Evolutionary conservation across 1,140 invertebrate genomes (phyloP).

Genomic region (Pinna nobilis): DNA sequence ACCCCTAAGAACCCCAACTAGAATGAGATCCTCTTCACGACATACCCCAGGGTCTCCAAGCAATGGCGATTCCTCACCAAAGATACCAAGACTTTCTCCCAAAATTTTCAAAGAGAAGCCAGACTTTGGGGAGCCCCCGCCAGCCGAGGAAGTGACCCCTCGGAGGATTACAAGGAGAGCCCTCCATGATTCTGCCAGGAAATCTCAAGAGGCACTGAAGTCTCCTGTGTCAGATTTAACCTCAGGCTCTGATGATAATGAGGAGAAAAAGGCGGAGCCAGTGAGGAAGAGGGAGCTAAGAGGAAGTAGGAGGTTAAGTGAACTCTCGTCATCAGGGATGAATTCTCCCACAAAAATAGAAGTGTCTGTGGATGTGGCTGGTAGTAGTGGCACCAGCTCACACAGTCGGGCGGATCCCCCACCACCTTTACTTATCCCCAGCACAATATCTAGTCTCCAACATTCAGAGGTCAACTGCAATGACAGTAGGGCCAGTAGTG

Average conservation of each 20-base stretch:
- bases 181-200: slow-evolving; percentile 25
- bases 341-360: slow-evolving; percentile 7
- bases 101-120: slow-evolving; percentile 38
- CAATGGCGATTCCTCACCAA: slow-evolving; percentile 40
- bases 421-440: slow-evolving; percentile 43
- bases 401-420: slow-evolving; percentile 34
- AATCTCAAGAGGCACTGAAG: slow-evolving; percentile 11
- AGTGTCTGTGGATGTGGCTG: background rate
- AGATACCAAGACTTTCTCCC: slow-evolving; percentile 35
- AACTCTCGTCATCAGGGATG: background rate
- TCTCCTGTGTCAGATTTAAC: slow-evolving; percentile 8
- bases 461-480: slow-evolving; percentile 15
- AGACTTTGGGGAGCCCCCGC: slow-evolving; percentile 17
- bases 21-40: slow-evolving; percentile 11
- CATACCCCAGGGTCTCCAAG: background rate
- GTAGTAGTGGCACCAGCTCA: background rate
- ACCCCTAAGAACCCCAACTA: slow-evolving; percentile 18
- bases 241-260: slow-evolving; percentile 26
- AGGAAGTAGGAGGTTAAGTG: slow-evolving; percentile 9
- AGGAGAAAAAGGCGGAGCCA: slow-evolving; percentile 9
- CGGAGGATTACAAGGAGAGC: slow-evolving; percentile 35
- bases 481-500: slow-evolving; percentile 35
- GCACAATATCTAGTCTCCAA: slow-evolving; percentile 22
- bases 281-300: background rate
- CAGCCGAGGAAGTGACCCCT: slow-evolving; percentile 29